Evolutionary conservation across 2,888 invertebrate genomes (phyloP).

Genomic region (Zaprionus bogoriensis): DNA sequence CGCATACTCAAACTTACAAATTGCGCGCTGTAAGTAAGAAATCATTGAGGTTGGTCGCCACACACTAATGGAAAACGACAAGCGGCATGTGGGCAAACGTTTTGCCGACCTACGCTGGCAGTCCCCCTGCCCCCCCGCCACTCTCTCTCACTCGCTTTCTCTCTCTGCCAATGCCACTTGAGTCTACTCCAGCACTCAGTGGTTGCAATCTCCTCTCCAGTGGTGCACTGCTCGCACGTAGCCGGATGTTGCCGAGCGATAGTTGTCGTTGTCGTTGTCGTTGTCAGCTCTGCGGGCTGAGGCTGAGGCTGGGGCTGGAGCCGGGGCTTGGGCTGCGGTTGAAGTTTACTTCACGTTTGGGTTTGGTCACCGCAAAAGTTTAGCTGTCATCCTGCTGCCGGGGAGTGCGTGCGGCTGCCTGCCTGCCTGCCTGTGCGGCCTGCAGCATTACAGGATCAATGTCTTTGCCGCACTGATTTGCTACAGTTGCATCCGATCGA

Average conservation of each 20-base stretch:
- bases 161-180: neutral
- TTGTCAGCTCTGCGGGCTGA: conserved; percentile 28
- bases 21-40: conserved; percentile 73
- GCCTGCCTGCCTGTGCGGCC: neutral
- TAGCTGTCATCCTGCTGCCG: conserved; percentile 35
- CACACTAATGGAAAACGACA: conserved; percentile 76
- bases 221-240: conserved; percentile 58
- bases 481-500: conserved; percentile 8
- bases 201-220: conserved; percentile 48
- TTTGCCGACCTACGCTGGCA: conserved; percentile 17
- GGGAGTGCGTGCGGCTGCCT: conserved; percentile 31
- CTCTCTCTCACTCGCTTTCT: neutral
- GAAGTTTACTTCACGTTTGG: conserved; percentile 56
- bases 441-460: conserved; percentile 57
- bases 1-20: conserved; percentile 58
- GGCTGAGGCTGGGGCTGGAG: neutral
- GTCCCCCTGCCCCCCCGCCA: neutral
- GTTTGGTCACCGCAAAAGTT: conserved; percentile 69
- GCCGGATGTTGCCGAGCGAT: conserved; percentile 69
- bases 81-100: conserved; percentile 71
- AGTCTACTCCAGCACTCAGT: conserved; percentile 1
- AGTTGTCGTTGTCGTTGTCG: conserved; percentile 65
- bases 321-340: conserved; percentile 27
- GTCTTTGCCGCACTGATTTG: conserved; percentile 58
- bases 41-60: conserved; percentile 76